Evolutionary conservation across 2,888 invertebrate genomes (phyloP).

Genomic region (Spilarctia lutea): DNA sequence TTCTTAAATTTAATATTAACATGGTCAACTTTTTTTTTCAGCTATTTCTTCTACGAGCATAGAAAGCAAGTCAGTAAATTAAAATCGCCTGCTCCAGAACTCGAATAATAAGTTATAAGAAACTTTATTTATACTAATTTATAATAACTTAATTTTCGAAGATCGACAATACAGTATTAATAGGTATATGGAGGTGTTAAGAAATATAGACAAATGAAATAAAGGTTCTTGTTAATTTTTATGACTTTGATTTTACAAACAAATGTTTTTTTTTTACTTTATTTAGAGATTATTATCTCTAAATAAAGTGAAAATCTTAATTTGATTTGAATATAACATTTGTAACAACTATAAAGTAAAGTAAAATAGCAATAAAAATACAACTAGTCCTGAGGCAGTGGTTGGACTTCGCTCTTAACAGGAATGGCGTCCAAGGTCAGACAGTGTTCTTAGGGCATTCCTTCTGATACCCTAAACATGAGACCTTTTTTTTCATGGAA

Average conservation of each 20-base stretch:
- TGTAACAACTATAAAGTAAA: too few relatives aligned
- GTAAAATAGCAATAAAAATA: too few relatives aligned
- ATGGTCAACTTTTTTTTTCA: constrained; percentile 43
- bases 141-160: neutral
- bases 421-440: too few relatives aligned
- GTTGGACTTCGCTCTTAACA: too few relatives aligned
- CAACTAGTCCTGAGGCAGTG: too few relatives aligned
- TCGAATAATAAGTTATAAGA: neutral
- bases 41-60: constrained; percentile 65
- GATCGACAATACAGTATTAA: neutral
- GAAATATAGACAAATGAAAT: neutral
- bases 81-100: neutral
- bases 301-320: too few relatives aligned
- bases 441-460: too few relatives aligned
- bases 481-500: too few relatives aligned
- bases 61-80: constrained; percentile 45
- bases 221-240: neutral
- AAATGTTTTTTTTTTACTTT: too few relatives aligned
- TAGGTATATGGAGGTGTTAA: neutral
- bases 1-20: neutral
- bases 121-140: neutral
- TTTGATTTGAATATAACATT: too few relatives aligned
- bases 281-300: too few relatives aligned
- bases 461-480: too few relatives aligned
- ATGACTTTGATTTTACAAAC: neutral